Evolutionary conservation across 1,140 invertebrate species (phyloP).

Genomic region (Heliconius eleuchia): DNA sequence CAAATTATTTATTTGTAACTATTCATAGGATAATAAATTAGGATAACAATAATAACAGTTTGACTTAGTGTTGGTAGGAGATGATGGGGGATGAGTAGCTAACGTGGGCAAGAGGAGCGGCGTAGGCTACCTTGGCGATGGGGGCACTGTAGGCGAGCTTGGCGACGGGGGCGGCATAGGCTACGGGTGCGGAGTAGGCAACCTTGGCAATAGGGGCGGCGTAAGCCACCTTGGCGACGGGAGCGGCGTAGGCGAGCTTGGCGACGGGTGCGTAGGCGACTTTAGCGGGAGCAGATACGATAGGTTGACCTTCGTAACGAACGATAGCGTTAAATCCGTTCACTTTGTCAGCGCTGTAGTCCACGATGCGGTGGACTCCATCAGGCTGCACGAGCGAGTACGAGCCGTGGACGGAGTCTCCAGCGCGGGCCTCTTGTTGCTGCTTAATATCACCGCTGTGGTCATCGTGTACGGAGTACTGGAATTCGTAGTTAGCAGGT

Average conservation of each 20-base stretch:
- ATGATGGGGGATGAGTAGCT: conserved; percentile 59
- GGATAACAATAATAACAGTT: conserved; percentile 43
- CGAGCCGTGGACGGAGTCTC: conserved; percentile 83
- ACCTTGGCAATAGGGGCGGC: conserved; percentile 45
- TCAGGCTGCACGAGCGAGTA: conserved; percentile 84
- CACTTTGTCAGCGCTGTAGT: conserved; percentile 80
- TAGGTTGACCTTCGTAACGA: conserved; percentile 61
- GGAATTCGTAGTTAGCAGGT: conserved; percentile 85
- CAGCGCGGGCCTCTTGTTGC: conserved; percentile 70
- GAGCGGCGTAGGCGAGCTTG: conserved; percentile 46
- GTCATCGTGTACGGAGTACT: conserved; percentile 84
- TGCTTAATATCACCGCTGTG: conserved; percentile 78
- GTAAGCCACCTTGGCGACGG: conserved; percentile 48
- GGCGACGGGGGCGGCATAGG: conserved; percentile 45
- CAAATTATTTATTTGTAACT: conserved; percentile 27
- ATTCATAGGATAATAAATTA: conserved; percentile 25
- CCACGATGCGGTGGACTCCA: conserved; percentile 82
- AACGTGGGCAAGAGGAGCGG: conserved; percentile 52
- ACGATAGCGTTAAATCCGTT: conserved; percentile 67
- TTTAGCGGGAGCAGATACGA: conserved; percentile 48
- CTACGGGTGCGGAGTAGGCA: conserved; percentile 51
- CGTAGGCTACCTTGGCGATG: conserved; percentile 48
- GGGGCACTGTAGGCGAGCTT: conserved; percentile 49
- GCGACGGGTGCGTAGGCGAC: conserved; percentile 46
- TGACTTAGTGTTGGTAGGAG: conserved; percentile 61